These are phyloP conservation scores for Drosophila macrothrix DNA, from an alignment of 2,888 invertebrate species.

Conservation along the genomic window DNA sequence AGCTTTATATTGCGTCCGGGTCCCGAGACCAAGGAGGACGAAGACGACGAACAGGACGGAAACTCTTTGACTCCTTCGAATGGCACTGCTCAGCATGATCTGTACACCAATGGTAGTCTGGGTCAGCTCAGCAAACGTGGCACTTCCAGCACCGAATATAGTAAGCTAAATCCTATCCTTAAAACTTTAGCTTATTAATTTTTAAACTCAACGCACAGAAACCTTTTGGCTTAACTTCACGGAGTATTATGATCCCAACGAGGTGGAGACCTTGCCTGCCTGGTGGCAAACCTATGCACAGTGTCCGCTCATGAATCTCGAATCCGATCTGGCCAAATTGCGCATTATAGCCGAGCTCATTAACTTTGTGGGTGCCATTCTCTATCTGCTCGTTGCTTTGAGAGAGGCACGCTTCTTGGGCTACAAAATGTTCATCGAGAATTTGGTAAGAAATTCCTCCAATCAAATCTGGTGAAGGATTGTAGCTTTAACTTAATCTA, in stretches of 20 bases:
- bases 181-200: not conserved
- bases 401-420: constrained; percentile 96
- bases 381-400: constrained; percentile 93
- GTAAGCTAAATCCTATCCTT: constrained; percentile 34
- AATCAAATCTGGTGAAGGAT: not conserved
- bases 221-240: constrained; percentile 84
- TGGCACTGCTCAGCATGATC: constrained; percentile 43
- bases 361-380: constrained; percentile 92
- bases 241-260: constrained; percentile 80
- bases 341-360: constrained; percentile 92
- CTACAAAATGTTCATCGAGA: constrained; percentile 96
- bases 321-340: constrained; percentile 84
- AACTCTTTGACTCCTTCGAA: constrained; percentile 28
- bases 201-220: constrained; percentile 60
- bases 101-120: constrained; percentile 43
- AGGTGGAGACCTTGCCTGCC: constrained; percentile 72
- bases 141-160: constrained; percentile 71
- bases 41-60: constrained; percentile 67
- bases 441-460: constrained; percentile 88
- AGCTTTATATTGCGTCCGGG: constrained; percentile 96
- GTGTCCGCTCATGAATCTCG: constrained; percentile 84
- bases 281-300: constrained; percentile 84
- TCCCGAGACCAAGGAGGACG: constrained; percentile 86
- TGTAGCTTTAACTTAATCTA: not conserved
- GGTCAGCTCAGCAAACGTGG: constrained; percentile 52